Conservation (phyloP, 2,113 vertebrate species). For the Pagrus major region DNA sequence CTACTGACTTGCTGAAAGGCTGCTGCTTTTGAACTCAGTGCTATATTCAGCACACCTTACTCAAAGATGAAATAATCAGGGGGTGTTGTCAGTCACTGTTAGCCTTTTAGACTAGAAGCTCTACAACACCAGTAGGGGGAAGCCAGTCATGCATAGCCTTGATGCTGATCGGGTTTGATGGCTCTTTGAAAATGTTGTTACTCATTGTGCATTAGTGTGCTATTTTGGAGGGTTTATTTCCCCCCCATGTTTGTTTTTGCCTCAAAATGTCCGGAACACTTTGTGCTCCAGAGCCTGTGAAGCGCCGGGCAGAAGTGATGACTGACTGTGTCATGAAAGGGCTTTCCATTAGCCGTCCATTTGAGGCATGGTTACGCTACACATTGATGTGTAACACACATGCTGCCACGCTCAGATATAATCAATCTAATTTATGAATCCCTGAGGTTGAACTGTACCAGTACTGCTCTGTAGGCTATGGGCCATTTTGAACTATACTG, state of each 20-base stretch:
- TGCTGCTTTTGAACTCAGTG: slow-evolving; percentile 13
- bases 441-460: neutral
- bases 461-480: neutral
- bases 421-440: slow-evolving; percentile 18
- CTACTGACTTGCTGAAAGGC: slow-evolving; percentile 11
- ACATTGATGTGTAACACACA: slow-evolving; percentile 6
- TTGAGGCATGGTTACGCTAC: neutral
- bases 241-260: slow-evolving; percentile 51
- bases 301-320: slow-evolving; percentile 31
- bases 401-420: slow-evolving; percentile 11
- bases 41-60: slow-evolving; percentile 49
- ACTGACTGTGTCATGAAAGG: slow-evolving; percentile 39
- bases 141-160: slow-evolving; percentile 34
- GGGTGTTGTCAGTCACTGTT: slow-evolving; percentile 62
- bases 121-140: slow-evolving; percentile 51
- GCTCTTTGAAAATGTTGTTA: slow-evolving; percentile 63
- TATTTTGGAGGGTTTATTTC: slow-evolving; percentile 59
- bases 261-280: slow-evolving; percentile 63
- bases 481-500: neutral
- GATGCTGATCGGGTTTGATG: slow-evolving; percentile 59
- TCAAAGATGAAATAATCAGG: slow-evolving; percentile 58
- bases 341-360: slow-evolving; percentile 38
- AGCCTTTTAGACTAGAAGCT: slow-evolving; percentile 36
- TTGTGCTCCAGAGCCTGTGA: slow-evolving; percentile 32
- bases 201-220: slow-evolving; percentile 60